These are phyloP conservation scores for Clitarchus hookeri DNA, from an alignment of 2,888 invertebrate genomes.

Conservation along the genomic window DNA sequence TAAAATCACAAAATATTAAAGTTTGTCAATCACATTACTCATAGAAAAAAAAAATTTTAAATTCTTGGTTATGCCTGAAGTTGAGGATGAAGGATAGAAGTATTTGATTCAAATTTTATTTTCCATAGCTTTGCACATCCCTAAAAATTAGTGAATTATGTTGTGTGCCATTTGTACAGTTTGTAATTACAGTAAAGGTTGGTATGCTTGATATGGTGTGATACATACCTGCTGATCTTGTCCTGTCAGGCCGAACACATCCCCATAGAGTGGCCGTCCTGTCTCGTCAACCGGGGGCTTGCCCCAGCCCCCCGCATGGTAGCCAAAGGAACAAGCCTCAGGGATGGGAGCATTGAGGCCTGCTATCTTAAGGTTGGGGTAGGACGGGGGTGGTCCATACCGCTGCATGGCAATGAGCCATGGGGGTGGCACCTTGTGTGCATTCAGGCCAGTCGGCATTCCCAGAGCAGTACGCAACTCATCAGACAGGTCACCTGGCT, in stretches of 20 bases:
- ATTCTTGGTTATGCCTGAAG: too few relatives aligned
- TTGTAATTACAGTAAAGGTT: too few relatives aligned
- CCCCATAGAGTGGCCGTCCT: constrained; percentile 97
- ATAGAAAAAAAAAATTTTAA: too few relatives aligned
- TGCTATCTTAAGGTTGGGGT: constrained; percentile 97
- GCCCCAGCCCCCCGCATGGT: constrained; percentile 99
- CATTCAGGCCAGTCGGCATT: constrained; percentile 96
- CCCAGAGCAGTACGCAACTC: constrained; percentile 95
- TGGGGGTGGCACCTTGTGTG: constrained; percentile 69
- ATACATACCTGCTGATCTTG: constrained; percentile 67
- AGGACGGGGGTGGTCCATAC: constrained; percentile 98
- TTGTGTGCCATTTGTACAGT: too few relatives aligned
- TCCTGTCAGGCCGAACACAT: constrained; percentile 91
- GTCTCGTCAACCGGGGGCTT: constrained; percentile 99
- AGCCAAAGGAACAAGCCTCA: constrained; percentile 96
- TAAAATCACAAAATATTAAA: too few relatives aligned
- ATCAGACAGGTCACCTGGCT: constrained; percentile 96
- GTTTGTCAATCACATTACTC: too few relatives aligned
- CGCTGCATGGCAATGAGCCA: constrained; percentile 60
- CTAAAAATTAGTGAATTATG: too few relatives aligned
- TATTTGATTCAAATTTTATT: too few relatives aligned
- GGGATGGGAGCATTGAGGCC: constrained; percentile 98
- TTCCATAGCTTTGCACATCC: too few relatives aligned
- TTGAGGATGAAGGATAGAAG: too few relatives aligned
- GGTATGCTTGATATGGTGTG: constrained; percentile 47